Evolutionary conservation across 1,140 invertebrate genomes (phyloP).

Genomic region (Bombus waltoni): DNA sequence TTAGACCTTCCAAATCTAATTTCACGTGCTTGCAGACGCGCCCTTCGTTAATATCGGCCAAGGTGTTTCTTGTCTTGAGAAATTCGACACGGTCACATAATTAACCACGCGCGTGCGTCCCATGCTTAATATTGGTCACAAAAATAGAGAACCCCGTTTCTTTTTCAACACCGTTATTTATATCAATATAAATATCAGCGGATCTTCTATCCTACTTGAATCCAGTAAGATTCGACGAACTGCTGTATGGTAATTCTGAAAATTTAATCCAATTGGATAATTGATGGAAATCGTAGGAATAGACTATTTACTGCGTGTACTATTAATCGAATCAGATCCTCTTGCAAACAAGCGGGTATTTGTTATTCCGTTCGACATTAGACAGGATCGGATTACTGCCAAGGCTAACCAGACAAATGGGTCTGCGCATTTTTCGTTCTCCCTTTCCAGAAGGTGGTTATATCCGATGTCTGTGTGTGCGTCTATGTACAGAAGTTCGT

Average conservation of each 20-base stretch:
- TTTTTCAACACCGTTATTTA: neutral
- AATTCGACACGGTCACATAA: neutral
- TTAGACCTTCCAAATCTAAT: neutral
- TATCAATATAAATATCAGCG: neutral
- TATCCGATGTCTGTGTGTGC: neutral
- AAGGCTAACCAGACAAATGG: slow-evolving; percentile 43
- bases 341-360: slow-evolving; percentile 31
- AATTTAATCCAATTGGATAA: neutral
- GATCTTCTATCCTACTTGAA: neutral
- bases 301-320: neutral
- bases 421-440: slow-evolving; percentile 34
- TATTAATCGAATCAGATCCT: slow-evolving; percentile 16
- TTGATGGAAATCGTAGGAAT: neutral
- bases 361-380: slow-evolving; percentile 30
- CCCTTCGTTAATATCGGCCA: neutral
- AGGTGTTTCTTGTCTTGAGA: neutral
- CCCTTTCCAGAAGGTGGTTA: slow-evolving; percentile 4
- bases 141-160: slow-evolving; percentile 16
- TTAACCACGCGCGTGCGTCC: neutral
- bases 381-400: slow-evolving; percentile 43
- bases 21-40: neutral
- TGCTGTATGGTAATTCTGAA: neutral
- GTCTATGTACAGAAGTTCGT: neutral
- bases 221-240: neutral
- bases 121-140: neutral